Evolutionary conservation across 2,797 vertebrate genomes (phyloP).

Genomic region (Scleropages formosus): DNA sequence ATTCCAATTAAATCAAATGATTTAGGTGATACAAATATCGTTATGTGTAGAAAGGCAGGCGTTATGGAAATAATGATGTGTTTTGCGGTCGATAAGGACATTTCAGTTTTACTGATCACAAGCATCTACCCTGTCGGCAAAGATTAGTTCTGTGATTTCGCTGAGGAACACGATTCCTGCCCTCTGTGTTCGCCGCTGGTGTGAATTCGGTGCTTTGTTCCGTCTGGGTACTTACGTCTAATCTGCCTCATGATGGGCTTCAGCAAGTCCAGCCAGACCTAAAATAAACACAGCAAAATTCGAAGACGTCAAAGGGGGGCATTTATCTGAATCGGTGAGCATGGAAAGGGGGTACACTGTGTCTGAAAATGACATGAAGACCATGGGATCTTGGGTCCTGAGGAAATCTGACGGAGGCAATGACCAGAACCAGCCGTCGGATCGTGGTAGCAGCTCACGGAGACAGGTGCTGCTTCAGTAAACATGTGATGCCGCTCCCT

Average conservation of each 20-base stretch:
- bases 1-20: neutral
- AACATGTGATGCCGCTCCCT: neutral
- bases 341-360: neutral
- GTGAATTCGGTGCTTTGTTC: too few relatives aligned
- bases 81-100: neutral
- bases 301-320: neutral
- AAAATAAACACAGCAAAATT: slow-evolving; percentile 10
- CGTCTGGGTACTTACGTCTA: slow-evolving; percentile 77
- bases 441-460: too few relatives aligned
- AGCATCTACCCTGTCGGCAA: neutral
- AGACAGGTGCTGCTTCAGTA: too few relatives aligned
- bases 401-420: too few relatives aligned
- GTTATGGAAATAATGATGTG: neutral
- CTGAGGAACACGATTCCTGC: neutral
- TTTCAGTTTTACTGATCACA: neutral
- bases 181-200: neutral
- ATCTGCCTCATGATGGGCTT: slow-evolving; percentile 96
- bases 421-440: too few relatives aligned
- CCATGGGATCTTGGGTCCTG: too few relatives aligned
- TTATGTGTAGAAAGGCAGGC: too few relatives aligned
- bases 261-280: slow-evolving; percentile 97
- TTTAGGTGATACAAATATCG: neutral
- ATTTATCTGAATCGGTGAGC: neutral
- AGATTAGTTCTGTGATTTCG: too few relatives aligned
- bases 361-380: neutral